Conservation (phyloP, 2,113 vertebrate genomes). For the Chionomys nivalis region DNA sequence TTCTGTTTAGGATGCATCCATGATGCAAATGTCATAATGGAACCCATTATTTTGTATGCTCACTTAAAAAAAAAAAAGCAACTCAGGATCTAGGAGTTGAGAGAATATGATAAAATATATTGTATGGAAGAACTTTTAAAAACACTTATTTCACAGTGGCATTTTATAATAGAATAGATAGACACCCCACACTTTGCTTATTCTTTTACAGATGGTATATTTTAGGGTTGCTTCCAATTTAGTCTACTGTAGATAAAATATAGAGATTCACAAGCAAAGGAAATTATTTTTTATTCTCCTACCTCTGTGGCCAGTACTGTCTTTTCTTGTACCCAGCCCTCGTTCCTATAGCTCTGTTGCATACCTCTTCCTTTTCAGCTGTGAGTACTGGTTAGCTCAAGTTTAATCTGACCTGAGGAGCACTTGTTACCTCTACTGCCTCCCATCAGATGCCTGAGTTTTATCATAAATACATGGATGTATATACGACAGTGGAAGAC, state of each 20-base stretch:
- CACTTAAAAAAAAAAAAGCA: not conserved
- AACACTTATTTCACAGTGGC: not conserved
- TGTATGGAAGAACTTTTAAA: not conserved
- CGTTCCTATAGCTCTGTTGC: not conserved
- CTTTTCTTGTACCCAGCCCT: not conserved
- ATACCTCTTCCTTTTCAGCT: not conserved
- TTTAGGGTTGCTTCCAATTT: conserved; percentile 35
- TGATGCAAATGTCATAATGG: not conserved
- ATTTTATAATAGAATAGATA: not conserved
- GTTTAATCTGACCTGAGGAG: not conserved
- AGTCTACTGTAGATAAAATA: conserved; percentile 2
- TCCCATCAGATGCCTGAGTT: not conserved
- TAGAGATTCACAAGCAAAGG: not conserved
- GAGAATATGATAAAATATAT: not conserved
- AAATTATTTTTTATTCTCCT: not conserved
- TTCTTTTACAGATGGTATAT: not conserved
- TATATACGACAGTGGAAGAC: not conserved
- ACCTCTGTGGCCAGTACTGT: not conserved
- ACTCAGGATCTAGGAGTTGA: not conserved
- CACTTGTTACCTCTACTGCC: not conserved
- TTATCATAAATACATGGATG: conserved; percentile 7
- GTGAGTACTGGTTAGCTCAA: not conserved
- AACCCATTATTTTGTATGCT: not conserved
- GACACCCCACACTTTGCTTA: not conserved
- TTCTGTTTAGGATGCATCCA: conserved; percentile 1